Percentiles rank a stretch among this genome's conserved stretches.
phyloP scores from a whole-genome alignment of 2,113 vertebrate species.

The Muscicapa adusta region DNA sequence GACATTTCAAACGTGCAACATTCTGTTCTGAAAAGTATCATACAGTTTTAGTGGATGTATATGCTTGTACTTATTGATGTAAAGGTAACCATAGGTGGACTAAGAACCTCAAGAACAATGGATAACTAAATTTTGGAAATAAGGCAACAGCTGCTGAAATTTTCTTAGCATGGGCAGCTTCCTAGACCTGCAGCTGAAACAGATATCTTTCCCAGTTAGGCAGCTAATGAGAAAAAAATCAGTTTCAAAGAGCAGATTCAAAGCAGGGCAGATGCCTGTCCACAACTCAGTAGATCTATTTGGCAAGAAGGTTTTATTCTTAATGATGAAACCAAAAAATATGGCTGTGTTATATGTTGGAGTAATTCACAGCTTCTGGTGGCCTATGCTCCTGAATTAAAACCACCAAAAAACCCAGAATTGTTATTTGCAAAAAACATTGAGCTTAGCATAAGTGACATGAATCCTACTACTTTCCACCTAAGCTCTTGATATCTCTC shows the following conservation, averaged over 20 bases:
- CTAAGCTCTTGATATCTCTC: background rate
- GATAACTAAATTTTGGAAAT: background rate
- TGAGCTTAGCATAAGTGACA: background rate
- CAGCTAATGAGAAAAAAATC: background rate
- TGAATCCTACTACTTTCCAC: background rate
- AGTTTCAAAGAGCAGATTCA: background rate
- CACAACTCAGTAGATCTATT: background rate
- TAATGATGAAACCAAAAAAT: background rate
- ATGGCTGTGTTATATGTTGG: background rate
- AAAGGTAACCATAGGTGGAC: background rate
- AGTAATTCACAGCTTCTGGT: background rate
- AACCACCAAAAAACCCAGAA: background rate
- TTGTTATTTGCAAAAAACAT: background rate
- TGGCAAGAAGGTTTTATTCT: background rate
- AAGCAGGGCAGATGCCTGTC: background rate
- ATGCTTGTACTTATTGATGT: background rate
- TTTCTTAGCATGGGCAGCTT: background rate
- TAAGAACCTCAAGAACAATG: background rate
- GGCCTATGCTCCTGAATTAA: background rate
- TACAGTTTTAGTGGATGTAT: background rate
- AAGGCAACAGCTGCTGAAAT: background rate
- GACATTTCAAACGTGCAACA: background rate
- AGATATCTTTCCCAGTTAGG: background rate
- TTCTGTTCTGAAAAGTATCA: background rate
- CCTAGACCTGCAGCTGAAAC: background rate